phyloP scores from a whole-genome alignment of 2,113 vertebrate genomes.

The Tragulus kanchil region DNA sequence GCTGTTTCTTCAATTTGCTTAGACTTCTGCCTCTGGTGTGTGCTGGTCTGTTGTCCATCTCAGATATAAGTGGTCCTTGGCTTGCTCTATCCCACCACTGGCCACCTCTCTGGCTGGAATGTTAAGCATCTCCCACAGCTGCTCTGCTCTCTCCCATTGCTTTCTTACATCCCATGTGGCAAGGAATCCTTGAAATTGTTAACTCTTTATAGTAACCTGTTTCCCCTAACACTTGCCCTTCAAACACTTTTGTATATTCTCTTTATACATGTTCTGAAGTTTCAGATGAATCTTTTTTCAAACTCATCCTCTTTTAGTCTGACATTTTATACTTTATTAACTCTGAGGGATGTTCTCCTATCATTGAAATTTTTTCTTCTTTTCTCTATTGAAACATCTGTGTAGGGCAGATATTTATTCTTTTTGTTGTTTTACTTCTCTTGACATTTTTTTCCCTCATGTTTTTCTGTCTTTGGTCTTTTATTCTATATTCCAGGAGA shows the following conservation, averaged over 20 bases:
- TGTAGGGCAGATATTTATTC: neutral
- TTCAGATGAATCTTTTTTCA: neutral
- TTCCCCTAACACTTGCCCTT: neutral
- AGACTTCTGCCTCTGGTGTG: neutral
- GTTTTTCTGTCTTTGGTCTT: constrained; percentile 35
- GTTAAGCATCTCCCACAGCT: neutral
- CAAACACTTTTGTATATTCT: neutral
- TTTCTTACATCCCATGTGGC: neutral
- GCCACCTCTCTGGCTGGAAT: neutral
- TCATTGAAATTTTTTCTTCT: neutral
- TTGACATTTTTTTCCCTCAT: neutral
- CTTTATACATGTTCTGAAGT: constrained; percentile 51
- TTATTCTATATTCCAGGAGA: neutral
- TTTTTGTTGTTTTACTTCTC: neutral
- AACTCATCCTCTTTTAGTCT: neutral
- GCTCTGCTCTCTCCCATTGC: neutral
- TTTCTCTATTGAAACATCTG: neutral
- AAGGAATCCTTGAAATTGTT: neutral
- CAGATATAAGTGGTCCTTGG: neutral
- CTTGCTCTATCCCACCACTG: neutral
- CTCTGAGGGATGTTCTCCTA: neutral
- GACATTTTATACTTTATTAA: neutral
- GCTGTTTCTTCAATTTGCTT: neutral
- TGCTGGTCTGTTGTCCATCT: neutral
- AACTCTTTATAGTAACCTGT: neutral